Evolutionary conservation across 2,888 invertebrate genomes (phyloP).

Genomic region (Ypsolopha sequella): DNA sequence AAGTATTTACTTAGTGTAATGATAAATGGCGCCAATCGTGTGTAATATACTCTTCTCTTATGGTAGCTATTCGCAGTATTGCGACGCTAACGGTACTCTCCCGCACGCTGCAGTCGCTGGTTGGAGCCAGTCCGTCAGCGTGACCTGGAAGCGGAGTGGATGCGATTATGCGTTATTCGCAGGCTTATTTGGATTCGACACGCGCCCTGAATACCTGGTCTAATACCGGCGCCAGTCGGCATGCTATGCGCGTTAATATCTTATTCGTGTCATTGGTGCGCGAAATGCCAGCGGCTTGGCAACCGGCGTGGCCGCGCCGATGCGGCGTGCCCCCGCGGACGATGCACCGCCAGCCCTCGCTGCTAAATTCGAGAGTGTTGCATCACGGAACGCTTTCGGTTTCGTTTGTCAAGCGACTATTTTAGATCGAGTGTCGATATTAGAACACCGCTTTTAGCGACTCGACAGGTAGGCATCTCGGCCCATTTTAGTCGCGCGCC

Average conservation of each 20-base stretch:
- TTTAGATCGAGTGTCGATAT: conserved; percentile 65
- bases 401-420: conserved; percentile 67
- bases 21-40: too few relatives aligned
- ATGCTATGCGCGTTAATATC: conserved; percentile 63
- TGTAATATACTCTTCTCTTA: too few relatives aligned
- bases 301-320: conserved; percentile 25
- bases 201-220: conserved; percentile 45
- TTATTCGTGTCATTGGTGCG: conserved; percentile 66
- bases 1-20: too few relatives aligned
- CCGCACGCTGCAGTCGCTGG: conserved; percentile 10
- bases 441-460: conserved; percentile 59
- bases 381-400: conserved; percentile 68
- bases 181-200: conserved; percentile 34
- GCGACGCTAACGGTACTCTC: conserved; percentile 25
- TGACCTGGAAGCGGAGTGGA: conserved; percentile 4
- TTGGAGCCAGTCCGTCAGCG: neutral
- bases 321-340: conserved; percentile 46
- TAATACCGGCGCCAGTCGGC: conserved; percentile 35
- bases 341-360: conserved; percentile 50
- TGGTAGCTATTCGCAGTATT: too few relatives aligned
- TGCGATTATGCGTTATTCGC: conserved; percentile 1
- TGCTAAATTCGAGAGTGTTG: conserved; percentile 63
- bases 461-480: conserved; percentile 31
- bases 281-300: conserved; percentile 68
- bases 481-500: conserved; percentile 28